Conservation (phyloP, 1,140 invertebrate species). For the Platyscapa corneri region DNA sequence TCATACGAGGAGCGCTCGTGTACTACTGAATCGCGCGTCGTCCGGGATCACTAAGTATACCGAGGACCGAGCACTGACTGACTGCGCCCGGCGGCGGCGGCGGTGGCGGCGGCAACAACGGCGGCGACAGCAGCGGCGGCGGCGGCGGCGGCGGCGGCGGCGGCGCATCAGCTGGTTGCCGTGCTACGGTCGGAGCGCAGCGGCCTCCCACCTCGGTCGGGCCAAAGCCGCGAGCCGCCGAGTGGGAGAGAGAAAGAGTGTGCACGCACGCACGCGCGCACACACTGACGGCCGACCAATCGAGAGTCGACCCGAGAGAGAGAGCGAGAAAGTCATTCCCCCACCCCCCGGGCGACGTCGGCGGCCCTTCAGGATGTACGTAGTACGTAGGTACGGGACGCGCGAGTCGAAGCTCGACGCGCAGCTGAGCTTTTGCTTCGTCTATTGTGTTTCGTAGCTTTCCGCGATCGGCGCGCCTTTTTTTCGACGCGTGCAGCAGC, state of each 20-base stretch:
- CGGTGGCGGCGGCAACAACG: slow-evolving; percentile 5
- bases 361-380: neutral
- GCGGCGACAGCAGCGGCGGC: neutral
- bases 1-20: slow-evolving; percentile 70
- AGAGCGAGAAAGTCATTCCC: neutral
- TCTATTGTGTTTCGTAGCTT: slow-evolving; percentile 18
- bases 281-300: neutral
- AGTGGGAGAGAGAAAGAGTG: neutral
- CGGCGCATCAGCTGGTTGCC: slow-evolving; percentile 46
- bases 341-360: too few relatives aligned
- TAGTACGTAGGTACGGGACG: neutral
- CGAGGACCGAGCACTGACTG: slow-evolving; percentile 40
- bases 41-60: slow-evolving; percentile 63
- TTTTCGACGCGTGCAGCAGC: neutral
- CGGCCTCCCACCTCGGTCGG: neutral
- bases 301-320: neutral
- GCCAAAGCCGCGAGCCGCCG: neutral
- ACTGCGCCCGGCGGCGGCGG: slow-evolving; percentile 52
- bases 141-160: neutral
- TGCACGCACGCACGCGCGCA: slow-evolving; percentile 21
- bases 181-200: slow-evolving; percentile 22
- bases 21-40: slow-evolving; percentile 68
- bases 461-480: neutral
- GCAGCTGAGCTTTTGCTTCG: neutral
- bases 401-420: slow-evolving; percentile 1